Percentiles rank a stretch among this genome's conserved stretches.
Conservation (phyloP, 1,140 invertebrate species). For the Hylaeus anthracinus region DNA sequence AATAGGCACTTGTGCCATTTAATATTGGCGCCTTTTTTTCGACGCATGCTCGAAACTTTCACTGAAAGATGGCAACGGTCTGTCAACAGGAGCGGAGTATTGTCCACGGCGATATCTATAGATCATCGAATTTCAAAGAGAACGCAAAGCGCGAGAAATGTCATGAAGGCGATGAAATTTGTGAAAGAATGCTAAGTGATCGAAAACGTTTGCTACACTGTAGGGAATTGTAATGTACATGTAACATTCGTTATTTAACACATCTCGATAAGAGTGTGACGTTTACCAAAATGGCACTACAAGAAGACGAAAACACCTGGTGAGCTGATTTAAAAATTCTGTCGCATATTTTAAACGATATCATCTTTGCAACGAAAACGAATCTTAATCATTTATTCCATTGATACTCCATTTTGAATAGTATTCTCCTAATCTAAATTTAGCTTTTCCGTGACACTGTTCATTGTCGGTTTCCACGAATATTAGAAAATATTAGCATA, state of each 20-base stretch:
- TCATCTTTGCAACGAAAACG: neutral
- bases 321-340: slow-evolving; percentile 68
- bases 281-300: slow-evolving; percentile 80
- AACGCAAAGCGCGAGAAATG: slow-evolving; percentile 21
- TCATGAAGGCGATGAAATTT: slow-evolving; percentile 12
- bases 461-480: neutral
- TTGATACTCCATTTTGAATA: neutral
- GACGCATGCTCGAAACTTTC: slow-evolving; percentile 39
- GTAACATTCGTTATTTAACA: slow-evolving; percentile 5
- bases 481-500: slow-evolving; percentile 9
- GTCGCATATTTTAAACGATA: neutral
- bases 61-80: slow-evolving; percentile 65
- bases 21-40: slow-evolving; percentile 32
- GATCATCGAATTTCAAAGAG: slow-evolving; percentile 18
- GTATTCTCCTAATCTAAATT: neutral
- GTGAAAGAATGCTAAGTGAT: slow-evolving; percentile 40
- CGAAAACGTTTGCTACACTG: neutral
- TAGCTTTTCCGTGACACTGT: neutral
- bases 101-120: slow-evolving; percentile 39
- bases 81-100: slow-evolving; percentile 61
- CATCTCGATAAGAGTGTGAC: slow-evolving; percentile 35
- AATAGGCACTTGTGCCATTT: neutral
- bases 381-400: neutral
- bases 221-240: slow-evolving; percentile 42
- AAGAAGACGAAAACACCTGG: slow-evolving; percentile 84